Base-by-base conservation (phyloP, 2,888 invertebrate genomes). In the Antheraea yamamai region DNA sequence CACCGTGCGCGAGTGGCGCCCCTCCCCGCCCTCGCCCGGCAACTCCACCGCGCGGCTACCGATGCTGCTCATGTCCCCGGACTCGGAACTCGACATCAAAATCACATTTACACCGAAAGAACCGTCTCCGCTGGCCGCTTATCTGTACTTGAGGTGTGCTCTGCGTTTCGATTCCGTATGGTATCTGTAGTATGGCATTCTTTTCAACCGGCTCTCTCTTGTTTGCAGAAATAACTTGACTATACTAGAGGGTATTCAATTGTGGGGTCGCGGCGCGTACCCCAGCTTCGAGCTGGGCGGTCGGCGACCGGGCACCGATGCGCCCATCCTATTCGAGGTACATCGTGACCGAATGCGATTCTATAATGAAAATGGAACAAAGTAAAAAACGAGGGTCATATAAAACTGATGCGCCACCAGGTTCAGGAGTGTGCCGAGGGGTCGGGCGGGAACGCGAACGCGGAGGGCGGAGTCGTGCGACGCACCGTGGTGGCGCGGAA, bases 261-360 rank as follows among this genome's bases (percentile, higher is more conserved):
- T 99, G 78, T 96, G 96, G 76, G 99, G 98, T 0, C 96, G 97
- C 85, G 98, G 99, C 23, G 98, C 98, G 1, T 93, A 96, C 81
- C 98, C 99, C 4, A 97, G 97, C 88, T 97, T 99, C 89, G 97
- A 97, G 85, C 97, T 99, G 84, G 98, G 97, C 35, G 98, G 98
- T 85, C 96, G 97, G n/a, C 96, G 96, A 76, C 97, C 98, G 0
- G 98, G 98, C 14, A 96, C 97, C 6, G 84, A 91, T 72, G 96
- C 96, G 26, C 97, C 98, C 8, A 92, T 99, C 39, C 91, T 97
- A 61, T 98, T 99, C 87, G 98, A 99, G 92, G 92, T 91, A 55
- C 77, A 98, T 74, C 96, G 18, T 16, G 18, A 30, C 71, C n/a
- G 16, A 12, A 39, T 18, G n/a, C 6, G 1, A 39, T 64, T 8